Conservation (phyloP, 2,797 vertebrate genomes). For the Merluccius polli region DNA sequence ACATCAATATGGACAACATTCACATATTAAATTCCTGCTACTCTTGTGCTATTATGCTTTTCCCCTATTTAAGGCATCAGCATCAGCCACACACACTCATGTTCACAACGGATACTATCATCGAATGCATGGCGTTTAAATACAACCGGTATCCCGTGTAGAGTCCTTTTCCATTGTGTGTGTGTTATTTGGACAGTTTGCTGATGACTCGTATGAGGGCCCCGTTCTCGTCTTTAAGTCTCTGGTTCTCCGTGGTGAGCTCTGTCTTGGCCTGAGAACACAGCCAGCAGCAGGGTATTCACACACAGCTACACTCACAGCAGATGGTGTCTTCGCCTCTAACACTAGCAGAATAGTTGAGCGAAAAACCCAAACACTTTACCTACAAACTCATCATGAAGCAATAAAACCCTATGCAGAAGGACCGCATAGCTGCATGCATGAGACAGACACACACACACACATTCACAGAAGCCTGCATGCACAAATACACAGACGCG, state of each 20-base stretch:
- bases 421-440: neutral
- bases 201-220: constrained; percentile 94
- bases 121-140: neutral
- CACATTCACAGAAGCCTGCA: neutral
- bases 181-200: constrained; percentile 86
- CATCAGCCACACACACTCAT: neutral
- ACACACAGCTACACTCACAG: neutral
- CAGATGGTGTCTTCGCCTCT: neutral
- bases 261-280: constrained; percentile 80
- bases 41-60: neutral
- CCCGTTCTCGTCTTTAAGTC: constrained; percentile 93
- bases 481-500: neutral
- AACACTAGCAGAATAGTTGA: neutral
- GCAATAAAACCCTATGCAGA: neutral
- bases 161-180: constrained; percentile 12
- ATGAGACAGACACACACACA: neutral
- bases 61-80: neutral
- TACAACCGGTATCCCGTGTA: neutral
- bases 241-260: constrained; percentile 89
- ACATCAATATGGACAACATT: neutral
- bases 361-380: neutral
- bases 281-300: neutral
- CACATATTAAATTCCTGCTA: neutral
- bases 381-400: neutral
- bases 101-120: neutral